Evolutionary conservation across 2,797 vertebrate species (phyloP), one percentile per base, ranked within the genome.

Genomic region (Choloepus didactylus): DNA sequence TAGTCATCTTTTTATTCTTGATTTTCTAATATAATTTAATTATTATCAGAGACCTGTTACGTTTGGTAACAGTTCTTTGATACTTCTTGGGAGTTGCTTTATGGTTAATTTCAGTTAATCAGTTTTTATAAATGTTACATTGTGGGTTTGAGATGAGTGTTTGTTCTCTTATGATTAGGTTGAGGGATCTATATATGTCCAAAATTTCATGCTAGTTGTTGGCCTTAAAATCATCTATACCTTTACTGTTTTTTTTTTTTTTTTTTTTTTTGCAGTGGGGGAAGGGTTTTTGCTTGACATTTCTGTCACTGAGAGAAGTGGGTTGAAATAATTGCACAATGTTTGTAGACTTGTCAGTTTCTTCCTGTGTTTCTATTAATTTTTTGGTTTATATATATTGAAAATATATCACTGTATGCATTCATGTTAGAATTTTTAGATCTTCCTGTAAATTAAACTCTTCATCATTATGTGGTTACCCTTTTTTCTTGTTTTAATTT

Each of bases 11-110:
- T 75, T 83, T 76, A 80, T 93, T 92, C 38, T 75, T 49, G 14
- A 91, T 35, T 75, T n/a, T 94, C 59, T 77, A 67, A 89, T 69
- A 16, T 83, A 90, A 84, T 91, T 86, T 95, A 86, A 87, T 73
- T 89, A 56, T 83, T 95, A 38, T 82, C 15, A 49, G 69, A 62
- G 49, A 93, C 90, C 46, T 80, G n/a, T 87, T 73, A n/a, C 56
- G 1, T 93, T 35, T 89, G 35, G 59, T 85, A 56, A 7, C 11
- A 73, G 31, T 81, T 69, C 44, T 87, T 96, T 92, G 62, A 29
- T 84, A 66, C 82, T 93, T 92, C 51, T 81, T 3, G 44, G 87
- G 66, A 77, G 35, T 89, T 81, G 31, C 35, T 89, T 95, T 95
- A 86, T 81, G 93, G 49, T 72, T 35, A 67, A 9, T 94, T 96